Evolutionary conservation across 1,140 invertebrate species (phyloP).

Genomic region (Campodea augens): DNA sequence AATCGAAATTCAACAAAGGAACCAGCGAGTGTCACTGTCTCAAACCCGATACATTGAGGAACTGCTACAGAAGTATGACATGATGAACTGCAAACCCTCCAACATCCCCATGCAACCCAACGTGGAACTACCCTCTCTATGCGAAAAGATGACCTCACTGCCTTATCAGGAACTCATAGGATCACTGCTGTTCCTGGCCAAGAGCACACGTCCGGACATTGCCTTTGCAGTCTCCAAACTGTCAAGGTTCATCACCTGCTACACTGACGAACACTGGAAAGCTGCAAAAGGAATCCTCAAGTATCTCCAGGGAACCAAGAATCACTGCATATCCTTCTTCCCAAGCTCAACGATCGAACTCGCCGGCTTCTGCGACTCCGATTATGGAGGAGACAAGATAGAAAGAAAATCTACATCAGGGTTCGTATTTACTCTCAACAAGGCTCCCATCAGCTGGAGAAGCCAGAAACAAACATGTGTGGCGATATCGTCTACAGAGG

Average conservation of each 20-base stretch:
- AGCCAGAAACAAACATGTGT: too few relatives aligned
- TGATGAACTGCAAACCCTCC: conserved; percentile 1
- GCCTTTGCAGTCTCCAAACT: too few relatives aligned
- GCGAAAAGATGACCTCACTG: not conserved
- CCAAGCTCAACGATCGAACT: not conserved
- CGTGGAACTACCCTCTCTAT: not conserved
- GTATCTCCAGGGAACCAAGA: conserved; percentile 7
- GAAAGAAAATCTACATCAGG: too few relatives aligned
- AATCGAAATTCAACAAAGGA: too few relatives aligned
- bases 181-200: conserved; percentile 6
- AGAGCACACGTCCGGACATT: conserved; percentile 7
- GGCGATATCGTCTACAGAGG: too few relatives aligned
- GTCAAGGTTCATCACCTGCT: conserved; percentile 4
- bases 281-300: conserved; percentile 8
- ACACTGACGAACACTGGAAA: conserved; percentile 5
- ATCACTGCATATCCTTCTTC: conserved; percentile 5
- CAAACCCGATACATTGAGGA: conserved; percentile 6
- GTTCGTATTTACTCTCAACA: too few relatives aligned
- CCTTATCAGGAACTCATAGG: too few relatives aligned
- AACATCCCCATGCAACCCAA: conserved; percentile 6
- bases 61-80: conserved; percentile 5
- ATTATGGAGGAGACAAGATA: conserved; percentile 8
- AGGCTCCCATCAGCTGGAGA: too few relatives aligned
- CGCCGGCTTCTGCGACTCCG: conserved; percentile 5
- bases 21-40: too few relatives aligned